These are phyloP conservation scores for Folsomia candida DNA, from an alignment of 2,888 invertebrate species.

Conservation along the genomic window DNA sequence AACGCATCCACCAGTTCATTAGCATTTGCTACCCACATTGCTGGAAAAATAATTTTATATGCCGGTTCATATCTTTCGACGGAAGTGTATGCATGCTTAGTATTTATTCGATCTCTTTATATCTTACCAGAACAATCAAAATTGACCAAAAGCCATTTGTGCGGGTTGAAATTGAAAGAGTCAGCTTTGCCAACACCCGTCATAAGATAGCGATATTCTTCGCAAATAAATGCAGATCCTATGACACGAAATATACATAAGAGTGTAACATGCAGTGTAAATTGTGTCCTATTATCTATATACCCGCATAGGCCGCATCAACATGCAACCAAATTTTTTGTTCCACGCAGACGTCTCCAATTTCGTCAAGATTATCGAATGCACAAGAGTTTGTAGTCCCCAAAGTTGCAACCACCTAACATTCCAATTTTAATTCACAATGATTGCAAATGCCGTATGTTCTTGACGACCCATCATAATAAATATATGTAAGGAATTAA, in stretches of 20 bases:
- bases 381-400: constrained; percentile 96
- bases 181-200: constrained; percentile 84
- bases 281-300: constrained; percentile 18
- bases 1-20: constrained; percentile 89
- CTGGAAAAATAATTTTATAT: constrained; percentile 7
- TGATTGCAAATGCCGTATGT: no score
- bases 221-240: constrained; percentile 90
- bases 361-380: constrained; percentile 83
- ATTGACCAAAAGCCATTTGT: constrained; percentile 98
- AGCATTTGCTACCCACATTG: constrained; percentile 68
- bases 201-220: constrained; percentile 89
- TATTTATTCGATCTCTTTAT: neutral
- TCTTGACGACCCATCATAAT: no score
- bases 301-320: constrained; percentile 93
- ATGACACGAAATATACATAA: no score
- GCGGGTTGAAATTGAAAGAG: constrained; percentile 98
- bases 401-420: constrained; percentile 77
- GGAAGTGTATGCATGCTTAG: neutral
- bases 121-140: constrained; percentile 90
- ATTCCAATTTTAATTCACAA: neutral
- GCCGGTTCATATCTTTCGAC: neutral
- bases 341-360: constrained; percentile 82
- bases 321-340: constrained; percentile 87
- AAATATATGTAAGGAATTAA: no score
- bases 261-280: no score